Conservation (phyloP, 2,113 vertebrate species). For the Noturus placidus region DNA sequence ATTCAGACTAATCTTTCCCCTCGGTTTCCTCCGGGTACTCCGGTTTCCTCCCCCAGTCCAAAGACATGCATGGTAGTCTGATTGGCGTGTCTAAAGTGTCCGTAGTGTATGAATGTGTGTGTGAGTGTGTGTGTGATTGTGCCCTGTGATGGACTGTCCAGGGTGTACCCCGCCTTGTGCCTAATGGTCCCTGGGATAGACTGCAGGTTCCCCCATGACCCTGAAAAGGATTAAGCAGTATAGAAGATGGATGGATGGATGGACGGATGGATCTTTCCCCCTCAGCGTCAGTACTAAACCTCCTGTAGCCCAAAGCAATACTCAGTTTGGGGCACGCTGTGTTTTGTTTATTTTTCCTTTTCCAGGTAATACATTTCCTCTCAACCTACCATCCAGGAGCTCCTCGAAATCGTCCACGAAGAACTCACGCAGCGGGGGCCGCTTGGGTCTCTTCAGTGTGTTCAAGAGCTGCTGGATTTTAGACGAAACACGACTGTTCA, state of each 20-base stretch:
- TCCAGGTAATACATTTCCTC: background rate
- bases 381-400: slow-evolving; percentile 84
- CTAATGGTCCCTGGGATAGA: too few species aligned
- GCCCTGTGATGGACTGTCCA: too few species aligned
- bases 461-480: slow-evolving; percentile 98
- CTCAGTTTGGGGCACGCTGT: background rate
- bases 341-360: background rate
- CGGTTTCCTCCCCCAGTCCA: too few species aligned
- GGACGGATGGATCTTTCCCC: background rate
- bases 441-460: slow-evolving; percentile 93
- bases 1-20: background rate
- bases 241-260: too few species aligned
- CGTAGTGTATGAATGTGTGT: too few species aligned
- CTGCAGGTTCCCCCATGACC: too few species aligned
- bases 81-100: too few species aligned
- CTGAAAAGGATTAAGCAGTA: too few species aligned
- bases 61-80: too few species aligned
- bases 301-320: background rate
- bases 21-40: too few species aligned
- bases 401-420: slow-evolving; percentile 96
- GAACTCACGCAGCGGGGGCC: slow-evolving; percentile 90
- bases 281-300: background rate
- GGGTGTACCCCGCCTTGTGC: too few species aligned
- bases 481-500: slow-evolving; percentile 93
- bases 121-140: too few species aligned